Percentiles rank a stretch among this genome's conserved stretches.
phyloP scores from a whole-genome alignment of 2,113 vertebrate species.

The Chamaetylas fuelleborni region DNA sequence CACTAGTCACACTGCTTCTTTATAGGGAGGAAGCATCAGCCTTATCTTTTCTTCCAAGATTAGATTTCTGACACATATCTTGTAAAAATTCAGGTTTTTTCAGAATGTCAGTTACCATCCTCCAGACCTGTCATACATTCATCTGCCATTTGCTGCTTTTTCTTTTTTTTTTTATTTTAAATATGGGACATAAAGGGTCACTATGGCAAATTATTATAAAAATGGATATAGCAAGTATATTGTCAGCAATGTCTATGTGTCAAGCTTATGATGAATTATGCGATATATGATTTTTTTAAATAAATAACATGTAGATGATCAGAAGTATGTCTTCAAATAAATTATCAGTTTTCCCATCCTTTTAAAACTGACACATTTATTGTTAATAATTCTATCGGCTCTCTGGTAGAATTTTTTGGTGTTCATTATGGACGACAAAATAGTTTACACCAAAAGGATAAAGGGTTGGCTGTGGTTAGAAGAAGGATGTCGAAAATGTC shows the following conservation, averaged over 20 bases:
- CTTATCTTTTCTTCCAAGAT: background rate
- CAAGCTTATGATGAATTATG: background rate
- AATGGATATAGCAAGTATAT: background rate
- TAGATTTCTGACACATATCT: background rate
- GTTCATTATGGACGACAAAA: background rate
- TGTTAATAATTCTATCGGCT: background rate
- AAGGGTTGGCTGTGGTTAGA: background rate
- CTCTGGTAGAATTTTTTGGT: background rate
- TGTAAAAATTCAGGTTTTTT: background rate
- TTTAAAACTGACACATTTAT: background rate
- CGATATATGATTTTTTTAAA: background rate
- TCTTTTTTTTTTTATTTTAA: background rate
- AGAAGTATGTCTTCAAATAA: background rate
- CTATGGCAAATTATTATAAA: background rate
- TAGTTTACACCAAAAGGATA: background rate
- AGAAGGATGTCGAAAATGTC: background rate
- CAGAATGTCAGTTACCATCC: background rate
- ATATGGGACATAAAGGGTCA: background rate
- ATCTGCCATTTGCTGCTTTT: background rate
- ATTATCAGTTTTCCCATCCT: background rate
- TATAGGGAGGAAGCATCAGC: background rate
- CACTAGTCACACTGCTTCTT: background rate
- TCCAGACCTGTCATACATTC: background rate
- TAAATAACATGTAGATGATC: background rate
- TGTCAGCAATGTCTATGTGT: background rate